Evolutionary conservation across 2,797 vertebrate species (phyloP), one percentile per base, ranked within the genome.

Genomic region (Sitta carolinensis): DNA sequence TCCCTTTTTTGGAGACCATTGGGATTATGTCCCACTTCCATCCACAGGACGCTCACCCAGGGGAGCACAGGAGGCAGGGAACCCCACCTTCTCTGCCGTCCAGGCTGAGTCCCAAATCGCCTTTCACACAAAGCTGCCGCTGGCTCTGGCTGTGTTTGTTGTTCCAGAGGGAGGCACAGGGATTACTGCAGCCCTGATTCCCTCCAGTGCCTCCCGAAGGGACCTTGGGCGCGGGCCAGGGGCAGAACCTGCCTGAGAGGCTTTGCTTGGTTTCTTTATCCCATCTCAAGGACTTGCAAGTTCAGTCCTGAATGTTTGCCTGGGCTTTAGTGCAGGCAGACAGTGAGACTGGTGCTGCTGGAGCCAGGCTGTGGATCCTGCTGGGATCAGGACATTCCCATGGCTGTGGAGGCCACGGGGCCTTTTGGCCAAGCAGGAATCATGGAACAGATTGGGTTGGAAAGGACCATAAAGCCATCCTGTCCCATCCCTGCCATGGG

Each of bases 131-230:
- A n/a, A 86, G 55, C 76, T 69, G 42, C 50, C 52, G 9, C 54
- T 85, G 93, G 82, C 85, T 91, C 69, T 80, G 15, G 32, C 70
- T 5, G 29, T 74, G 82, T 91, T 89, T 83, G 45, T 67, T 94
- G 85, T 93, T 91, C 87, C 89, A 82, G 19, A 6, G 81, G 70
- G 79, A 85, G 80, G 72, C 61, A 48, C 61, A 32, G 29, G 78
- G 87, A 93, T 94, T 95, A 83, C 30, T 48, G 61, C 91, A 80
- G 82, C 92, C 82, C 51, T 7, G 87, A 94, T 84, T 89, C 90
- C 92, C 82, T 95, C 90, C 87, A 74, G 52, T 91, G 87, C 77
- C 84, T 95, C 86, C 75, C 9, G 57, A 95, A 89, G 59, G 27
- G 82, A 58, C 85, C 75, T 87, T 93, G 87, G 90, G 52, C 0